Conservation (phyloP, 1,140 invertebrate genomes). For the Bicyclus anynana region DNA sequence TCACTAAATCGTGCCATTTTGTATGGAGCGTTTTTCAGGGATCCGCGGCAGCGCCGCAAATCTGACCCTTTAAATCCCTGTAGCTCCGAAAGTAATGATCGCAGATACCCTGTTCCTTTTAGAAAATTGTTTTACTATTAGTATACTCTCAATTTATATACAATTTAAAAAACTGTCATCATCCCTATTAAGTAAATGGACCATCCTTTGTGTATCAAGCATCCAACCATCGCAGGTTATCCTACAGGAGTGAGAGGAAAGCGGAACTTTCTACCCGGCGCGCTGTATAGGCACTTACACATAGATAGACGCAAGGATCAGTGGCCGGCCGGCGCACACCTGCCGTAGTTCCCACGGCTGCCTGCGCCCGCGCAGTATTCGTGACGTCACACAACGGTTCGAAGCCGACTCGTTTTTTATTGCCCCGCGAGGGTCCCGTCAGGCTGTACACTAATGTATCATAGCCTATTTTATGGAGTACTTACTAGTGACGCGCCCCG, state of each 20-base stretch:
- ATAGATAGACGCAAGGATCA: conserved; percentile 68
- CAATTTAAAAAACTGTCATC: no score
- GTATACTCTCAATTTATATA: no score
- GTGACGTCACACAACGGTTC: conserved; percentile 67
- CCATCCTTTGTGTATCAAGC: no score
- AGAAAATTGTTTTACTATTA: no score
- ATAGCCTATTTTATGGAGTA: not conserved
- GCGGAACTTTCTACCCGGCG: conserved; percentile 55
- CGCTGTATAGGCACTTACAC: not conserved
- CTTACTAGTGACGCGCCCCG: not conserved
- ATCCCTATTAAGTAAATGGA: no score
- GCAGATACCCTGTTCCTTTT: no score
- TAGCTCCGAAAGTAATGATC: no score
- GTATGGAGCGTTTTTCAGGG: no score
- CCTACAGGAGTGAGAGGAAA: conserved; percentile 34
- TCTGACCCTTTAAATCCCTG: no score
- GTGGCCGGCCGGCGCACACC: conserved; percentile 72
- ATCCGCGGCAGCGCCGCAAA: no score
- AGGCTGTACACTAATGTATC: conserved; percentile 7
- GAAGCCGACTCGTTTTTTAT: conserved; percentile 47
- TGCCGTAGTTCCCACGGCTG: conserved; percentile 72
- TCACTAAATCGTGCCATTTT: no score
- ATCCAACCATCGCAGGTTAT: no score
- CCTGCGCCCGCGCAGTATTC: conserved; percentile 32
- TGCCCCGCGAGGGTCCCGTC: conserved; percentile 28